These are phyloP conservation scores for Hydropsyche betteni DNA, from an alignment of 2,888 invertebrate genomes.

Conservation along the genomic window DNA sequence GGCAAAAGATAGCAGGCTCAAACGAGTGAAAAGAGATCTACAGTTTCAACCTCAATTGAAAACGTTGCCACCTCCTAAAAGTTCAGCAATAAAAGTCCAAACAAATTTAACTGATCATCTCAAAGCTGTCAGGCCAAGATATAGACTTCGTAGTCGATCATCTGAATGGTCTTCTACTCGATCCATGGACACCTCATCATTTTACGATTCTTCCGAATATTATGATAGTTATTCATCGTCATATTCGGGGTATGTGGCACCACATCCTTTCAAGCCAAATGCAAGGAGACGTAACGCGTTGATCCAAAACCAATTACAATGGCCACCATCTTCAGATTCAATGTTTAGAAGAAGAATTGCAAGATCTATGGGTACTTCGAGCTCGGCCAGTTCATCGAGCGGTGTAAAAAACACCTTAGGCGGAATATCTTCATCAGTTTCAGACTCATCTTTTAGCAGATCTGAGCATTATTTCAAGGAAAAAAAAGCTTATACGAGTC, in stretches of 20 bases:
- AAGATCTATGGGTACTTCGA: not conserved
- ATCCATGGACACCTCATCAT: not conserved
- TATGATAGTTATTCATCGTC: conserved; percentile 12
- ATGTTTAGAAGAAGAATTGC: not conserved
- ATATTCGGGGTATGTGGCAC: conserved; percentile 19
- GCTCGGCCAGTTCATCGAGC: not conserved
- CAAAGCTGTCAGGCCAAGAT: too few species aligned
- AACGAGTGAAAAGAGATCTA: not conserved
- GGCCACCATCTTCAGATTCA: conserved; percentile 7
- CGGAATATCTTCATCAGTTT: conserved; percentile 18
- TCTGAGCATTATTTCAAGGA: conserved; percentile 41
- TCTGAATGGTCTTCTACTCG: not conserved
- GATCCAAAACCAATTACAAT: not conserved
- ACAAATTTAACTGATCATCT: not conserved
- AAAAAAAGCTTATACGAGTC: conserved; percentile 39
- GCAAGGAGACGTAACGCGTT: not conserved
- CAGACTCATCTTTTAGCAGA: not conserved
- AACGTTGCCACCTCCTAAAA: not conserved
- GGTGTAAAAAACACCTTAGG: not conserved
- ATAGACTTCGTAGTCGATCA: too few species aligned
- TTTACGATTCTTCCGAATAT: conserved; percentile 1
- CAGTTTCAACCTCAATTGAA: not conserved
- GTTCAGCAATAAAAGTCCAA: not conserved
- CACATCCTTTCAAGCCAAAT: conserved; percentile 19
- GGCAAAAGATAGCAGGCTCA: not conserved